A percentile compares a stretch with the other conserved stretches of the same genome.
These are phyloP conservation scores for Oenanthe oenanthe DNA, from an alignment of 2,113 vertebrate genomes.

Conservation along the genomic window DNA sequence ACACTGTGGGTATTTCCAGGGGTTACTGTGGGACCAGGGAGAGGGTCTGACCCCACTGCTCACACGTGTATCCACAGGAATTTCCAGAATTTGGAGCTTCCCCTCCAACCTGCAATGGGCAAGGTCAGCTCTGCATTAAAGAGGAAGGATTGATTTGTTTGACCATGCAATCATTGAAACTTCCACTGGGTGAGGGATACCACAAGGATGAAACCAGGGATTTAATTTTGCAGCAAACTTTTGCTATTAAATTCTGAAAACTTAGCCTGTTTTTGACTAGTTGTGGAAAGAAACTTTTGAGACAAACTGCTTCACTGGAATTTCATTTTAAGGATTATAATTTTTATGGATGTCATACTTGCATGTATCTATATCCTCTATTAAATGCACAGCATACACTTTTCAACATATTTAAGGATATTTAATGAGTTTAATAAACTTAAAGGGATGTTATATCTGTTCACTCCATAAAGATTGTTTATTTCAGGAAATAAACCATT, in stretches of 20 bases:
- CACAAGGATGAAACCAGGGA: background rate
- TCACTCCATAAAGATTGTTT: slow-evolving; percentile 37
- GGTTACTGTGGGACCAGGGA: background rate
- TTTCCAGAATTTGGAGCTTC: background rate
- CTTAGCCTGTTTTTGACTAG: background rate
- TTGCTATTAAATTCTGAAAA: background rate
- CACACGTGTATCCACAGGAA: rapidly evolving
- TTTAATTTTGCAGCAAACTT: background rate
- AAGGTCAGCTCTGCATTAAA: background rate
- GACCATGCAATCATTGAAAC: too few relatives aligned
- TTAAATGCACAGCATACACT: slow-evolving; percentile 32
- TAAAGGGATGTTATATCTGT: slow-evolving; percentile 39
- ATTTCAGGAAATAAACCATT: slow-evolving; percentile 64
- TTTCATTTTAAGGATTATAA: slow-evolving; percentile 33
- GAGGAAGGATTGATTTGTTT: background rate
- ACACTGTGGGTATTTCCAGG: rapidly evolving
- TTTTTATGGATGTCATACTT: slow-evolving; percentile 35
- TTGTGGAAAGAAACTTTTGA: background rate
- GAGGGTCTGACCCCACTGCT: background rate
- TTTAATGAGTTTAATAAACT: slow-evolving; percentile 72
- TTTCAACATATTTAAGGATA: slow-evolving; percentile 59
- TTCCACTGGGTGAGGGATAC: background rate
- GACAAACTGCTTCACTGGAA: background rate
- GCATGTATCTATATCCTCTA: slow-evolving; percentile 33
- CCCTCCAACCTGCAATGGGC: background rate